Conservation (phyloP, 2,113 vertebrate genomes). For the Apodemus speciosus region DNA sequence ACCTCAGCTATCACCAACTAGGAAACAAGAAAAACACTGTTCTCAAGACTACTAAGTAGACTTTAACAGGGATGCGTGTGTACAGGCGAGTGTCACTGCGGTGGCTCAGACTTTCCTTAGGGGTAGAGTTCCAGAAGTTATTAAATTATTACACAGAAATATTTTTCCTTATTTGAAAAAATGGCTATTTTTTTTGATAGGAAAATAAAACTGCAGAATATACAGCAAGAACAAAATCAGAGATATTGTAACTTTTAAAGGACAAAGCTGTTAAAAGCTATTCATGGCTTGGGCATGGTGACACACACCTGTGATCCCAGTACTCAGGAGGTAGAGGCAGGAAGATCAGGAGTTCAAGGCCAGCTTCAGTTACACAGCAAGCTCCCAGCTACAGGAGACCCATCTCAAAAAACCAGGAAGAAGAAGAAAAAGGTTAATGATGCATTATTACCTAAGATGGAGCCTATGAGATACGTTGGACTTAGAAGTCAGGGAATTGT, state of each 20-base stretch:
- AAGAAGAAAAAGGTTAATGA: neutral
- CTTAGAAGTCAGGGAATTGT: neutral
- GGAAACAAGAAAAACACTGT: neutral
- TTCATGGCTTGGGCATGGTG: neutral
- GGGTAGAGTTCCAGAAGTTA: neutral
- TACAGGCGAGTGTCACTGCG: neutral
- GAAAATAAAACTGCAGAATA: constrained; percentile 40
- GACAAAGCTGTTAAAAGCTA: constrained; percentile 29
- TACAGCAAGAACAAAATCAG: constrained; percentile 50
- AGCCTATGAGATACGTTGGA: neutral
- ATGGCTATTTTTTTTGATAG: constrained; percentile 23
- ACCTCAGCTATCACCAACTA: neutral
- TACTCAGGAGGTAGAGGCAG: neutral
- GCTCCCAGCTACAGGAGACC: neutral
- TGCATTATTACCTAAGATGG: neutral
- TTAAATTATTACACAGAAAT: constrained; percentile 41
- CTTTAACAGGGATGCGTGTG: neutral
- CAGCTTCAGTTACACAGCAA: constrained; percentile 22
- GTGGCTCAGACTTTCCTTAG: constrained; percentile 5
- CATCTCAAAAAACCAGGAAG: neutral
- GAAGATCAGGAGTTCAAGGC: neutral
- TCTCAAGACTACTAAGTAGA: neutral
- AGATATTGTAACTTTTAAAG: constrained; percentile 24
- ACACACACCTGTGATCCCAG: neutral
- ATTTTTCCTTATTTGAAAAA: constrained; percentile 36